Conservation (phyloP, 37 sponge, comb jelly and placozoan genomes). For the Spongilla lacustris region DNA sequence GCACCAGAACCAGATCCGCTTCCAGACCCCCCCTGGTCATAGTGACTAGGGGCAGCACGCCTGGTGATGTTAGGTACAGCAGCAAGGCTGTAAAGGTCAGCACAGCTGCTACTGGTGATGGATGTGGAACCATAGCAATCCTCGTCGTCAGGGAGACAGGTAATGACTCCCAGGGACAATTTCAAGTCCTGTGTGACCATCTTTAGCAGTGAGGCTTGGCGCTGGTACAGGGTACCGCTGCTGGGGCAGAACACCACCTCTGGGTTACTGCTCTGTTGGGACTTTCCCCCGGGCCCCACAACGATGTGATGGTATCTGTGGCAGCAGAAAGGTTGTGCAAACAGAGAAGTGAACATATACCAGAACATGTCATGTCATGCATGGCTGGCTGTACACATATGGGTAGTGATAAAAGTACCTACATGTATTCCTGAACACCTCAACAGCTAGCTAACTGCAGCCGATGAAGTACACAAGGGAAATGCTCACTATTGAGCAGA, state of each 20-base stretch:
- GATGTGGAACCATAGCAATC: background rate
- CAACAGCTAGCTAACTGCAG: too few relatives aligned
- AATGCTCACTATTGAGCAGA: too few relatives aligned
- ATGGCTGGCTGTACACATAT: background rate
- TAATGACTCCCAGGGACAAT: background rate
- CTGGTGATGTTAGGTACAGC: background rate
- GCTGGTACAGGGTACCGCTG: background rate
- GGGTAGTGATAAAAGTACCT: too few relatives aligned
- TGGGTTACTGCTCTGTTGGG: conserved; percentile 2
- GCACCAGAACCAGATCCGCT: background rate
- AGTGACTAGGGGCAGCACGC: background rate
- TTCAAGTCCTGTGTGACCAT: conserved; percentile 15
- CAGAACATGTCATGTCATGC: background rate
- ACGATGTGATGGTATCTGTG: background rate
- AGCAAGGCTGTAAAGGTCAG: background rate
- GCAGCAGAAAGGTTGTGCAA: background rate
- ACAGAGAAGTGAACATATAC: background rate
- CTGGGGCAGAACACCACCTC: conserved; percentile 10
- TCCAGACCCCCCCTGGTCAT: background rate
- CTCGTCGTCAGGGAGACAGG: conserved; percentile 23
- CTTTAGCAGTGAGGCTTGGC: background rate
- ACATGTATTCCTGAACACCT: too few relatives aligned
- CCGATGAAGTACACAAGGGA: too few relatives aligned
- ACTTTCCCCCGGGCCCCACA: background rate
- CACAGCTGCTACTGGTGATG: background rate